Base-by-base conservation (phyloP, 2,888 invertebrate species). In the Holacanthella duospinosa region DNA sequence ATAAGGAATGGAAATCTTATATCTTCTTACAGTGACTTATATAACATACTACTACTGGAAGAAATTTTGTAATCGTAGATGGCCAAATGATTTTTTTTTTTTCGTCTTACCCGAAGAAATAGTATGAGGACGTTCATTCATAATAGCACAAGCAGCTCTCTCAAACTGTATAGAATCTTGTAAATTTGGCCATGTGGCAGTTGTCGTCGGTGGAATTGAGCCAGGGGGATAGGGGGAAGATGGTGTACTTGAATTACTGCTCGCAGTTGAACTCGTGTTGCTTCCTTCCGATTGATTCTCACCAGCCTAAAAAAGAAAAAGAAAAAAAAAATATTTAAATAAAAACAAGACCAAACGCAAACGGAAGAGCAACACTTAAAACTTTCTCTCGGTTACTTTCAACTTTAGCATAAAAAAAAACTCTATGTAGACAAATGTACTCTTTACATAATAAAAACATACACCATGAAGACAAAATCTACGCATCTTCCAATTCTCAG, bases 91-190 rank as follows among this genome's bases (percentile, higher is more conserved):
- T n/a, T n/a, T n/a, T n/a, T n/a, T n/a, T n/a, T n/a, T n/a, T n/a
- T n/a, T n/a, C n/a, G 36, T 36, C 48, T 48, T 75, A 84, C 87
- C 87, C 68, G 92, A 87, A 3, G 93, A 93, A 75, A 94, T 94
- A 55, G 94, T 94, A 76, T 94, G 94, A 1, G 93, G 93, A 67
- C 93, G 82, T 70, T 90, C 90, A 63, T 84, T 85, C 78, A 89
- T 85, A 70, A 86, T 85, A 59, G 86, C 84, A 16, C 83, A 81
- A 19, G 86, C 85, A 43, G 87, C 86, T 55, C 86, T 78, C 74
- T 88, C 87, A 74, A 86, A 87, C 74, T 87, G 87, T 56, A 85
- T 75, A 2, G 85, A 85, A 77, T 88, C 87, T 73, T 86, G 86
- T 53, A 88, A 77, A 77, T 88, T 88, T 2, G 88, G 88, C 88